Percentiles rank a stretch among this genome's conserved stretches.
phyloP scores from a whole-genome alignment of 2,113 vertebrate species.

The Syrmaticus mikado region DNA sequence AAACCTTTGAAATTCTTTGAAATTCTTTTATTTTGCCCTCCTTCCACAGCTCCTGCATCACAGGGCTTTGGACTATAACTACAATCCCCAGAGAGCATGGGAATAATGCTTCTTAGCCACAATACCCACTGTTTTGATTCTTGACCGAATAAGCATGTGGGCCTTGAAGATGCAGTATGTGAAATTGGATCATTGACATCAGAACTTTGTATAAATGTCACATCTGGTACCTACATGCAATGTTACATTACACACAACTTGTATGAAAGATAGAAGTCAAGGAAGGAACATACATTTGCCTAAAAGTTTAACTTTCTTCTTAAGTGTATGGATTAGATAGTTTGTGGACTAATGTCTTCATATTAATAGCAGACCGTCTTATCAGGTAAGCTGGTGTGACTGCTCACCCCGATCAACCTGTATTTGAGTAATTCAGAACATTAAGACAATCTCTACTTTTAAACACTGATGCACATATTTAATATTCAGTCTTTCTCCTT shows the following conservation, averaged over 20 bases:
- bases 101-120: slow-evolving; percentile 41
- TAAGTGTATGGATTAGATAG: neutral
- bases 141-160: slow-evolving; percentile 52
- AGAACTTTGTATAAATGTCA: slow-evolving; percentile 63
- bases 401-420: neutral
- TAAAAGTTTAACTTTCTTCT: neutral
- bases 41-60: neutral
- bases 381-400: neutral
- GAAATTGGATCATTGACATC: slow-evolving; percentile 65
- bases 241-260: slow-evolving; percentile 29
- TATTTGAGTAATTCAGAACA: neutral
- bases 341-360: neutral
- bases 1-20: too few species aligned
- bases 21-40: slow-evolving; percentile 25
- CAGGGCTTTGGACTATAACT: neutral
- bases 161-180: slow-evolving; percentile 9
- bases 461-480: neutral
- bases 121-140: slow-evolving; percentile 61
- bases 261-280: slow-evolving; percentile 20
- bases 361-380: neutral
- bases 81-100: slow-evolving; percentile 8
- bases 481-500: neutral
- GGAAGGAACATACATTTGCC: slow-evolving; percentile 19
- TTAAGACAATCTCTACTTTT: neutral
- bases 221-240: slow-evolving; percentile 42